Conservation (phyloP, 2,888 invertebrate species). For the Drosophila algonquin region DNA sequence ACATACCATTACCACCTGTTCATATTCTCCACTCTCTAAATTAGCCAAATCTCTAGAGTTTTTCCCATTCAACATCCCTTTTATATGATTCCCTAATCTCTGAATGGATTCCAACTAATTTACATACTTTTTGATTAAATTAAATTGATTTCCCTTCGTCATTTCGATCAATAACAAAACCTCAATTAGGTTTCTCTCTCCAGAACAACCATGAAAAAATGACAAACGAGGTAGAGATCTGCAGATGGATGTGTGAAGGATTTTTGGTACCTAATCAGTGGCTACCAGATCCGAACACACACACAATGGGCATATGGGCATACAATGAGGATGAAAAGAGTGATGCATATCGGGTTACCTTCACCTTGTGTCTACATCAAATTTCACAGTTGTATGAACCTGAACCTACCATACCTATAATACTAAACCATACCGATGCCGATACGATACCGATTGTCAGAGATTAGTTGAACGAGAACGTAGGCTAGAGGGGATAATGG, state of each 20-base stretch:
- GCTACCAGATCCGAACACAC: slow-evolving; percentile 29
- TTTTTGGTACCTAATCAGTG: slow-evolving; percentile 28
- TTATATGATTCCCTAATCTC: background rate
- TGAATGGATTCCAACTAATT: background rate
- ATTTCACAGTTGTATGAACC: slow-evolving; percentile 36
- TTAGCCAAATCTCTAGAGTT: background rate
- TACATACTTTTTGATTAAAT: slow-evolving; percentile 11
- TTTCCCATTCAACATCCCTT: background rate
- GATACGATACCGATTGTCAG: slow-evolving; percentile 32
- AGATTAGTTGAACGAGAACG: slow-evolving; percentile 38
- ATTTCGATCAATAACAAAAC: slow-evolving; percentile 11
- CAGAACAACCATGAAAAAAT: background rate
- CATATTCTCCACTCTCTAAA: background rate
- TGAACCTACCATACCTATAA: slow-evolving; percentile 14
- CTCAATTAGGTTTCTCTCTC: slow-evolving; percentile 25
- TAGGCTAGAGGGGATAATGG: slow-evolving; percentile 1
- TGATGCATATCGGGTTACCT: slow-evolving; percentile 49
- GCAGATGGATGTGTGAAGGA: background rate
- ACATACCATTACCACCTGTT: background rate
- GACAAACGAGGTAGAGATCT: background rate
- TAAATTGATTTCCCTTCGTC: slow-evolving; percentile 19
- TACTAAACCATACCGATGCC: background rate
- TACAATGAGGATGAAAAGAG: slow-evolving; percentile 1
- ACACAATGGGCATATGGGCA: slow-evolving; percentile 15
- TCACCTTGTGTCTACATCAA: slow-evolving; percentile 18